Base-by-base conservation (phyloP, 2,113 vertebrate genomes). In the Oenanthe oenanthe region DNA sequence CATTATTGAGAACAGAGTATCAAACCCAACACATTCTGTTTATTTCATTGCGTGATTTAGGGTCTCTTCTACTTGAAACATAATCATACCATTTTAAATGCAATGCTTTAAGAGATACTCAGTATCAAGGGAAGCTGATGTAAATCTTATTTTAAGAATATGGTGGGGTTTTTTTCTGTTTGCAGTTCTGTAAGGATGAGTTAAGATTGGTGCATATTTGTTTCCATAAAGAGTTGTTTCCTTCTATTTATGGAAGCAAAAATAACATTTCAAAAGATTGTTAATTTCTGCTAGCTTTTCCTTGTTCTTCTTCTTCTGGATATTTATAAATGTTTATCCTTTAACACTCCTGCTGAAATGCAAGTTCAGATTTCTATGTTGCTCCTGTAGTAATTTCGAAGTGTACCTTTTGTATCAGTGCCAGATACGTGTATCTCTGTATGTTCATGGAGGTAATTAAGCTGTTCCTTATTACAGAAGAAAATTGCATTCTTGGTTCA, bases 1-100 rank as follows among this genome's bases (percentile, higher is more conserved):
- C 32, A 26, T 34, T 91, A 34, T 20, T 68, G 48, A 91, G 61
- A 63, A 62, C 42, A 25, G 45, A 67, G 3, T 48, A 17, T 54
- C 51, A n/a, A 95, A 86, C 43, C 68, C 70, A 92, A 91, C 92
- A 90, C 60, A 66, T 86, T 95, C 85, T 87, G 16, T 60, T 84
- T 71, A 40, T 85, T 68, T 96, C n/a, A 14, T 85, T 72, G 31
- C 61, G 18, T 87, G n/a, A 16, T 68, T 85, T 71, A 85, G 40
- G 18, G 12, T 75, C 66, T 95, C 28, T 84, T 70, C 29, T 76
- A 50, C 13, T 77, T 84, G 34, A 84, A 94, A 71, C 6, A 1
- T 48, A 61, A 42, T 73, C 22, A 42, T 7, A 12, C 47, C 45
- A 29, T 66, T 87, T 42, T 63, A 67, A 91, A 78, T 54, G 24